A percentile compares a stretch with the other conserved stretches of the same genome.
Conservation (phyloP, 1,140 invertebrate genomes). For the Brachionus plicatilis region DNA sequence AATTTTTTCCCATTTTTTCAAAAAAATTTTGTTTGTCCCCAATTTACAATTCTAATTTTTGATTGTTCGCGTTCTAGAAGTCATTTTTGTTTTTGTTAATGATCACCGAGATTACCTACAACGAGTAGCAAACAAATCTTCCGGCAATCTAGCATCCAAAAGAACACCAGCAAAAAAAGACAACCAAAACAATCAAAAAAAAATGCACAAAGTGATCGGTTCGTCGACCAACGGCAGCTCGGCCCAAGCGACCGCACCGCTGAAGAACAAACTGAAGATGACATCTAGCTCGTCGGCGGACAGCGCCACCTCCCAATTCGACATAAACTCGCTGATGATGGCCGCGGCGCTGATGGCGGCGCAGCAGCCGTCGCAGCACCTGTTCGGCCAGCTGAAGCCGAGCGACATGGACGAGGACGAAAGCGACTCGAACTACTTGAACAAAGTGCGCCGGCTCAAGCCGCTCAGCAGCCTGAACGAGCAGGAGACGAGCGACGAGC, state of each 20-base stretch:
- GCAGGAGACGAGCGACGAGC: not conserved
- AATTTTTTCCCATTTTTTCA: no score
- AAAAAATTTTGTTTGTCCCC: no score
- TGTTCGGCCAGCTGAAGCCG: not conserved
- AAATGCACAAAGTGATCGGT: slow-evolving; percentile 28
- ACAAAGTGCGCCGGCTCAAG: slow-evolving; percentile 2
- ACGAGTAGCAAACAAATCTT: not conserved
- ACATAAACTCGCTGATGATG: slow-evolving; percentile 40
- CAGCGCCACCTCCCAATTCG: not conserved
- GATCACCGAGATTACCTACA: slow-evolving; percentile 3
- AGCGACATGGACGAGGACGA: slow-evolving; percentile 25
- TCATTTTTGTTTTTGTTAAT: not conserved
- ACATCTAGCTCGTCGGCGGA: not conserved
- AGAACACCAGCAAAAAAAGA: not conserved
- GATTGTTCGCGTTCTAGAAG: not conserved
- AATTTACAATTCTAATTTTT: no score
- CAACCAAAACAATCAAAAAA: not conserved
- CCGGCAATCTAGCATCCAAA: not conserved
- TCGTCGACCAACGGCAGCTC: not conserved
- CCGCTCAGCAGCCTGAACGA: not conserved
- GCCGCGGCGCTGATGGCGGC: slow-evolving; percentile 13
- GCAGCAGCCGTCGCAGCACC: not conserved
- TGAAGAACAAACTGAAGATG: not conserved
- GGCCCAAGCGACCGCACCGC: not conserved
- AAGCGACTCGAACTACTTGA: slow-evolving; percentile 35